These are phyloP conservation scores for Phengaris arion DNA, from an alignment of 2,888 invertebrate genomes.

Conservation along the genomic window DNA sequence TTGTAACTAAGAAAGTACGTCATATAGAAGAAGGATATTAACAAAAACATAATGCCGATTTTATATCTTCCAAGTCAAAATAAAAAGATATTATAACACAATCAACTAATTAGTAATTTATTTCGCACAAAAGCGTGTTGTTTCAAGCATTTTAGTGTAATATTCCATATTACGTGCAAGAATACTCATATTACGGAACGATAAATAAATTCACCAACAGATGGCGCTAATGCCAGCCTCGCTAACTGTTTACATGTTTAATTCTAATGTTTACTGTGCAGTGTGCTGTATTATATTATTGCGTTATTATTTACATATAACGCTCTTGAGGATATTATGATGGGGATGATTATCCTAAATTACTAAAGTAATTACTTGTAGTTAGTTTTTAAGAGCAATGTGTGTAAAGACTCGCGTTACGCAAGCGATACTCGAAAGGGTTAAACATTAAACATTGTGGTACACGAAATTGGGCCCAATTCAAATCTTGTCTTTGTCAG, in stretches of 20 bases:
- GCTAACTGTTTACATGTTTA: conserved; percentile 41
- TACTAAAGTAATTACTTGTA: background rate
- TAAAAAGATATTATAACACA: background rate
- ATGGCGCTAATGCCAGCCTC: conserved; percentile 68
- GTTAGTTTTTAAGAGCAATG: conserved; percentile 11
- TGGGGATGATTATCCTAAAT: background rate
- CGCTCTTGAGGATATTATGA: background rate
- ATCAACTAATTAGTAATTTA: conserved; percentile 7
- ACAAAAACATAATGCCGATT: background rate
- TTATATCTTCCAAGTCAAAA: background rate
- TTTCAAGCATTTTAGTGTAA: conserved; percentile 64
- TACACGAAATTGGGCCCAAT: too few relatives aligned
- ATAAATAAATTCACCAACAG: conserved; percentile 77
- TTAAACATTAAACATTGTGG: background rate
- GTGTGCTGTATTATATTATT: background rate
- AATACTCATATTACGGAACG: conserved; percentile 66
- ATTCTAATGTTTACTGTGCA: conserved; percentile 16
- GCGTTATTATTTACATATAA: conserved; percentile 13
- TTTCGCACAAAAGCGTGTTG: conserved; percentile 53
- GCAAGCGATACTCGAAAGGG: background rate
- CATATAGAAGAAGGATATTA: too few relatives aligned
- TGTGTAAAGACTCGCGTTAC: too few relatives aligned
- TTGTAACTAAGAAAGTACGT: too few relatives aligned
- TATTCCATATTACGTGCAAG: conserved; percentile 74
- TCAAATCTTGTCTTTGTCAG: too few relatives aligned